These are phyloP conservation scores for Trematomus loennbergii DNA, from an alignment of 2,113 vertebrate genomes.

Conservation along the genomic window DNA sequence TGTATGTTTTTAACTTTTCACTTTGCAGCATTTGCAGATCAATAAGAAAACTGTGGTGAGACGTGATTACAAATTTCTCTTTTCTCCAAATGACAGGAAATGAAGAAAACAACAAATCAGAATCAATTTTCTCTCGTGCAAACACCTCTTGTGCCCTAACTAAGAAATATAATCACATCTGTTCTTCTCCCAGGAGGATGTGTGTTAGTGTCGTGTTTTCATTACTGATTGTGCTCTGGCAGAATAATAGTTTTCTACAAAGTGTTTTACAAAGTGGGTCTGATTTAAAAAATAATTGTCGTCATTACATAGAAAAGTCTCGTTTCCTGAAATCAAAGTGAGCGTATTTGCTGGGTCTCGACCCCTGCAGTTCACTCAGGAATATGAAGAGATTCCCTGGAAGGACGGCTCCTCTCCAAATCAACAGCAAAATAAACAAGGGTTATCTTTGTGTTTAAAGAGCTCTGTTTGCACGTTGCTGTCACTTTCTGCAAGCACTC, in stretches of 20 bases:
- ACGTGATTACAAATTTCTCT: no score
- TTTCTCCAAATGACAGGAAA: slow-evolving; percentile 1
- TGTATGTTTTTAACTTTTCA: slow-evolving; percentile 4
- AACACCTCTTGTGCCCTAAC: neutral
- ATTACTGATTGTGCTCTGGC: neutral
- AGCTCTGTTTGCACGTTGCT: slow-evolving; percentile 33
- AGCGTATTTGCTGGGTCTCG: neutral
- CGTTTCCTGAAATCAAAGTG: neutral
- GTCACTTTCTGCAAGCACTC: slow-evolving; percentile 55
- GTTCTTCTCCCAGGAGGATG: neutral
- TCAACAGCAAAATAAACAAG: slow-evolving; percentile 11
- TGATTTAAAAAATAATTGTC: neutral
- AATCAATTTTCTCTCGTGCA: neutral
- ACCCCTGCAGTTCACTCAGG: neutral
- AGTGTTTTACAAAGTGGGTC: no score
- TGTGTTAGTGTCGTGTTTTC: neutral
- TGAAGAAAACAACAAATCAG: neutral
- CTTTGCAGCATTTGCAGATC: neutral
- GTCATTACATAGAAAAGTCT: no score
- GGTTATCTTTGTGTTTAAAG: slow-evolving; percentile 30
- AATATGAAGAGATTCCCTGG: neutral
- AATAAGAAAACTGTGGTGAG: no score
- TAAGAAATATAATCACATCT: neutral
- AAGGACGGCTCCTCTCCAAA: slow-evolving; percentile 11
- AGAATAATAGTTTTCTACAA: neutral